Percentiles rank a stretch among this genome's conserved stretches.
These are phyloP conservation scores for Misgurnus anguillicaudatus DNA, from an alignment of 2,113 vertebrate species.

Conservation along the genomic window DNA sequence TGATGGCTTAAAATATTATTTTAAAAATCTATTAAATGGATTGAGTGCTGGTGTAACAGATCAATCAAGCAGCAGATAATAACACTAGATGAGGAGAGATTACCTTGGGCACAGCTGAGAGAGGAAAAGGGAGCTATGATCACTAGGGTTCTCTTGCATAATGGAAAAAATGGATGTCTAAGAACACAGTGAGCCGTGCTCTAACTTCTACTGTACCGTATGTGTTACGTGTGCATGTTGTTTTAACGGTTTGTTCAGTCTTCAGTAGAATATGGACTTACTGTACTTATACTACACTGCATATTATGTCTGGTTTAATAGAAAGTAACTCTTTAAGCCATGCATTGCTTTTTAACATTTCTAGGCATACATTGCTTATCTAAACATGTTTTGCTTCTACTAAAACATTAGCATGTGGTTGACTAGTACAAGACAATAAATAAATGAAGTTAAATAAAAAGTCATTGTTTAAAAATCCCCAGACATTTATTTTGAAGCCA, in stretches of 20 bases:
- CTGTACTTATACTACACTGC: no score
- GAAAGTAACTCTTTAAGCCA: slow-evolving; percentile 71
- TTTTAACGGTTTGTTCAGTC: background rate
- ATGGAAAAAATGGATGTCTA: slow-evolving; percentile 29
- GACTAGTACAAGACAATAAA: background rate
- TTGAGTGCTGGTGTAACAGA: slow-evolving; percentile 72
- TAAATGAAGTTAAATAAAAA: background rate
- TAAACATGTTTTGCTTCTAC: slow-evolving; percentile 25
- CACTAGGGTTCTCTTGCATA: slow-evolving; percentile 43
- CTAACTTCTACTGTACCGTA: background rate
- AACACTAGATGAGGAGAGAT: slow-evolving; percentile 74
- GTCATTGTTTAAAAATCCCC: slow-evolving; percentile 22
- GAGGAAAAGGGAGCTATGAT: slow-evolving; percentile 57
- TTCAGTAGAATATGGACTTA: background rate
- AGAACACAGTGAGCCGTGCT: slow-evolving; percentile 34
- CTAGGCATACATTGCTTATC: slow-evolving; percentile 27
- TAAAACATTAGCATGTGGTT: slow-evolving; percentile 61
- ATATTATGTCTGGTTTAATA: slow-evolving; percentile 63
- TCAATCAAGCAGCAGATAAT: slow-evolving; percentile 78
- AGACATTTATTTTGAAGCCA: no score
- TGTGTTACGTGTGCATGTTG: background rate
- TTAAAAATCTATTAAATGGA: slow-evolving; percentile 73
- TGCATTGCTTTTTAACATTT: slow-evolving; percentile 79
- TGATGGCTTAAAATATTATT: slow-evolving; percentile 59
- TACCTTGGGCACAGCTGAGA: slow-evolving; percentile 70